Conservation (phyloP, 2,888 invertebrate species). For the Tipula lateralis region DNA sequence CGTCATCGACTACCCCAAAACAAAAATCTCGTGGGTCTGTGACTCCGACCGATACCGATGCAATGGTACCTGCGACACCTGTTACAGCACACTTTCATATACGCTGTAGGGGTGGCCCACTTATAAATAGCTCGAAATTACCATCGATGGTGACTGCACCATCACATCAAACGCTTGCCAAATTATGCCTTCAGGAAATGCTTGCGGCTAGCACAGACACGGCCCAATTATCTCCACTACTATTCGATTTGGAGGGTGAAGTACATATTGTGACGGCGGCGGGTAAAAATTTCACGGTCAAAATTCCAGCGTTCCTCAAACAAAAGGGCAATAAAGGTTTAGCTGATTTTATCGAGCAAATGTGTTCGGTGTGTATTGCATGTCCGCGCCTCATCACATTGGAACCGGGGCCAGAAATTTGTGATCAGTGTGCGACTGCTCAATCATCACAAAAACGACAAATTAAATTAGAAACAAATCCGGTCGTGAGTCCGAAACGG, state of each 20-base stretch:
- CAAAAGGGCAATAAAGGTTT: conserved; percentile 47
- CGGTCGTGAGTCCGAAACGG: conserved; percentile 42
- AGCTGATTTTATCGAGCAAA: conserved; percentile 46
- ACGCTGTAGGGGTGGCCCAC: conserved; percentile 53
- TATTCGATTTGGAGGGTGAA: conserved; percentile 48
- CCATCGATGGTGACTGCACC: conserved; percentile 52
- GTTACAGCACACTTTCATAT: conserved; percentile 53
- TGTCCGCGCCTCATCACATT: conserved; percentile 49
- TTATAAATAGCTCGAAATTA: conserved; percentile 51
- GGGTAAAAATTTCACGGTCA: conserved; percentile 49
- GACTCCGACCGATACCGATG: conserved; percentile 52
- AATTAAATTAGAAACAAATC: conserved; percentile 42
- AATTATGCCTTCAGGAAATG: conserved; percentile 48
- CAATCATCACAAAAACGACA: conserved; percentile 39
- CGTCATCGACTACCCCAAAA: conserved; percentile 50
- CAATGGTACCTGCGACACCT: conserved; percentile 52
- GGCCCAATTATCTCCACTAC: conserved; percentile 44
- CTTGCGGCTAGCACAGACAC: conserved; percentile 49
- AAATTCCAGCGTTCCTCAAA: conserved; percentile 47
- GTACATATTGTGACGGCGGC: conserved; percentile 49
- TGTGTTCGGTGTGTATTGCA: conserved; percentile 48
- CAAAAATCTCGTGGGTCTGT: conserved; percentile 54
- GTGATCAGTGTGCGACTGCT: conserved; percentile 45
- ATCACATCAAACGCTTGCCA: conserved; percentile 48
- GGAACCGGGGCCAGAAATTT: conserved; percentile 47